A percentile compares a stretch with the other conserved stretches of the same genome.
Evolutionary conservation across 2,113 vertebrate genomes (phyloP).

Genomic region (Limnothrissa miodon): DNA sequence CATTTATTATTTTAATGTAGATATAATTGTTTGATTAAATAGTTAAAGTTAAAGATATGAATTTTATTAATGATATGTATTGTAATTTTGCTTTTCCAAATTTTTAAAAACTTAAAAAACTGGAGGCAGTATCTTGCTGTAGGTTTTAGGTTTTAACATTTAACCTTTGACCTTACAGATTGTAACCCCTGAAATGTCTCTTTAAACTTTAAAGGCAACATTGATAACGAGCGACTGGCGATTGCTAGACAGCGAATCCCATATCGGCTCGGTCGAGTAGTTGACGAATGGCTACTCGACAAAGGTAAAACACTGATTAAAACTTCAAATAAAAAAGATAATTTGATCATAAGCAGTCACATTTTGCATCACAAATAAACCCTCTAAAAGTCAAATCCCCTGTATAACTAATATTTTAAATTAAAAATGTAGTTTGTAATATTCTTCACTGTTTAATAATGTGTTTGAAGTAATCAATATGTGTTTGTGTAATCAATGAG

Average conservation of each 20-base stretch:
- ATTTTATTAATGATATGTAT: constrained; percentile 91
- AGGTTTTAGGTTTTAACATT: constrained; percentile 97
- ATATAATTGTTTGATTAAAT: constrained; percentile 97
- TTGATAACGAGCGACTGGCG: constrained; percentile 99
- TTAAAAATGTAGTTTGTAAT: constrained; percentile 92
- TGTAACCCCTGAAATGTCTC: constrained; percentile 99
- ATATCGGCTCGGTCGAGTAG: constrained; percentile 99
- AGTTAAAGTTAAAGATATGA: constrained; percentile 90
- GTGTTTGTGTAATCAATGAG: constrained; percentile 94
- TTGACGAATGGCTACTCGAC: constrained; percentile 99
- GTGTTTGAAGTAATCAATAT: constrained; percentile 89
- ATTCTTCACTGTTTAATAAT: constrained; percentile 73
- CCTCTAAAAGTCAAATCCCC: constrained; percentile 98
- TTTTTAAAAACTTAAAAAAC: constrained; percentile 90
- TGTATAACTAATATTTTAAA: constrained; percentile 99
- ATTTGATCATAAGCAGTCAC: constrained; percentile 98
- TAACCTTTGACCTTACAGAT: constrained; percentile 99
- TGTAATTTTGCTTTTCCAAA: constrained; percentile 86
- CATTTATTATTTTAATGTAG: constrained; percentile 89
- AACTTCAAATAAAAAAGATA: constrained; percentile 98
- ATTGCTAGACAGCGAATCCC: constrained; percentile 99
- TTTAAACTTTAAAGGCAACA: constrained; percentile 99
- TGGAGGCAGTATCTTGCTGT: constrained; percentile 93
- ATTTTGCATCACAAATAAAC: constrained; percentile 99
- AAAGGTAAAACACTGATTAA: constrained; percentile 99